phyloP scores from a whole-genome alignment of 2,888 invertebrate genomes.

The Polymixis lichenea region DNA sequence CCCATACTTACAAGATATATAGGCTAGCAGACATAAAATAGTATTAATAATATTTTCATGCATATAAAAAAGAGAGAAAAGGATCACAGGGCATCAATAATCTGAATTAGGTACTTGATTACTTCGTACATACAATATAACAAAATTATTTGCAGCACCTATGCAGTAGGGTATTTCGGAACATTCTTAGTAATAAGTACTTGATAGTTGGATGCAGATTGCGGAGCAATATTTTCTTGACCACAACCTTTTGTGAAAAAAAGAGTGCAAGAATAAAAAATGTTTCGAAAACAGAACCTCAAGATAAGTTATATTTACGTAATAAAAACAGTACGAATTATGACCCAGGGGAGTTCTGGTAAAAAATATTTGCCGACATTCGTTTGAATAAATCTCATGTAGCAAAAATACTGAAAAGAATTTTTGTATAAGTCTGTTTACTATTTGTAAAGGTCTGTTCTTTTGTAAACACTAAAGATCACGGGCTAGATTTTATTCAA shows the following conservation, averaged over 20 bases:
- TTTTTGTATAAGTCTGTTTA: neutral
- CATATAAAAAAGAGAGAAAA: no score
- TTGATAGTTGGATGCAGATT: neutral
- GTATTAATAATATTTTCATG: no score
- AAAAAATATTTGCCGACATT: slow-evolving; percentile 1
- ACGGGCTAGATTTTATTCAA: neutral
- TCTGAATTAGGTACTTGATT: neutral
- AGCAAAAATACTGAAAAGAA: neutral
- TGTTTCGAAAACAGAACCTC: neutral
- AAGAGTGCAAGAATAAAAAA: neutral
- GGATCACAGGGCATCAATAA: no score
- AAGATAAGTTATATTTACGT: neutral
- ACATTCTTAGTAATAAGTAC: no score
- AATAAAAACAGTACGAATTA: slow-evolving; percentile 17
- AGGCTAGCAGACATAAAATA: no score
- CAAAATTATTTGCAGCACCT: neutral
- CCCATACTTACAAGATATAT: no score
- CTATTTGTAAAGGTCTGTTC: neutral
- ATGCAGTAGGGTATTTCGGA: no score
- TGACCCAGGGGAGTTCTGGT: neutral
- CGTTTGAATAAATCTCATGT: slow-evolving; percentile 6
- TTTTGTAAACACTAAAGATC: neutral
- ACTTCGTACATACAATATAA: neutral
- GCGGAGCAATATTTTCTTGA: neutral
- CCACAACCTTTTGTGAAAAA: neutral